These are phyloP conservation scores for Zaprionus camerounensis DNA, from an alignment of 1,140 invertebrate species.

Conservation along the genomic window DNA sequence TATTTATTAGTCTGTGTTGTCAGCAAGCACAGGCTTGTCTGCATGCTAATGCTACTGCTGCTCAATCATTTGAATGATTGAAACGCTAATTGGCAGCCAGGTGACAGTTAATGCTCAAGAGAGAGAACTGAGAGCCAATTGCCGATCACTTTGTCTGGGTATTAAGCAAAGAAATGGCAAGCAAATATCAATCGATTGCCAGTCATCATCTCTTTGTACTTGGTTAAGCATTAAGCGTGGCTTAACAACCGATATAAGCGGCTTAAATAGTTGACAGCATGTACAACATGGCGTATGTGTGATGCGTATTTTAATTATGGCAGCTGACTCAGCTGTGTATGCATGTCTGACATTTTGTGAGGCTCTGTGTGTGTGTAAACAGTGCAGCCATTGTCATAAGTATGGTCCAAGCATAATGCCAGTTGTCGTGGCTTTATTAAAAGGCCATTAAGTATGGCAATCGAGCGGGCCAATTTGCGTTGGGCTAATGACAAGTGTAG, in stretches of 20 bases:
- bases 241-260: constrained; percentile 69
- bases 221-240: constrained; percentile 46
- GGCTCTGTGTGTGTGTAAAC: not conserved
- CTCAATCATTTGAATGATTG: constrained; percentile 35
- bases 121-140: constrained; percentile 2
- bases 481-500: constrained; percentile 22
- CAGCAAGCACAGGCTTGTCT: constrained; percentile 36
- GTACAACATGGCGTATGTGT: constrained; percentile 60
- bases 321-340: constrained; percentile 25
- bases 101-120: constrained; percentile 9
- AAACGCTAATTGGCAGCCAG: constrained; percentile 12
- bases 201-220: constrained; percentile 10
- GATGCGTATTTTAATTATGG: constrained; percentile 68
- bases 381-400: constrained; percentile 25
- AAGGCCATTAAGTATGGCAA: constrained; percentile 35
- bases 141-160: not conserved
- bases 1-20: constrained; percentile 35
- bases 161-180: not conserved
- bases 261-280: constrained; percentile 54
- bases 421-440: constrained; percentile 38
- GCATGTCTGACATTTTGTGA: not conserved
- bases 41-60: constrained; percentile 27
- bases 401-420: constrained; percentile 17
- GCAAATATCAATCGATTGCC: constrained; percentile 37
- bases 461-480: constrained; percentile 34